Conservation (phyloP, 37 sponge, comb jelly and placozoan genomes). For the Spongia lamella region DNA sequence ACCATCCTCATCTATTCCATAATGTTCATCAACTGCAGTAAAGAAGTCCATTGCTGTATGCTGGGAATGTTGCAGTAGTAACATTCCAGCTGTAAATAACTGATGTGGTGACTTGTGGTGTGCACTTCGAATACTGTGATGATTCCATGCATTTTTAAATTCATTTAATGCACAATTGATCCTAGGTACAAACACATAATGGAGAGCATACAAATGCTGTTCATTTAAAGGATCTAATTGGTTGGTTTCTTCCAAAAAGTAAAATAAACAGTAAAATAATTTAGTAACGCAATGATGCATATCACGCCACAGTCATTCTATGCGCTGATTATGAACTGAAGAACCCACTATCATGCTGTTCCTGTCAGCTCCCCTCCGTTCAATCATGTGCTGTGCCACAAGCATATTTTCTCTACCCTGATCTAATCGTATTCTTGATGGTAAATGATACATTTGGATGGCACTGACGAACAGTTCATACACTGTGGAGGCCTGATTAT, state of each 20-base stretch:
- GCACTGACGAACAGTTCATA: constrained; percentile 20
- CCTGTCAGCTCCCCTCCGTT: constrained; percentile 13
- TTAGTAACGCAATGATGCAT: constrained; percentile 3
- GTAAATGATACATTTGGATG: constrained; percentile 12
- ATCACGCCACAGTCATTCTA: constrained; percentile 49
- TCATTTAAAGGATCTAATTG: constrained; percentile 27
- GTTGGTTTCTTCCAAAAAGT: constrained; percentile 19
- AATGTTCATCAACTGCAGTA: constrained; percentile 11
- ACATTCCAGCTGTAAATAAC: constrained; percentile 6
- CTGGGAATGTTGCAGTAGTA: too few species aligned
- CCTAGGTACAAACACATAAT: constrained; percentile 34
- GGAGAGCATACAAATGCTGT: constrained; percentile 26
- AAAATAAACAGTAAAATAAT: constrained; percentile 33
- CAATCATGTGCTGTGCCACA: constrained; percentile 34
- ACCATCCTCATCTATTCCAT: constrained; percentile 20
- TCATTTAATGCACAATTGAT: constrained; percentile 14
- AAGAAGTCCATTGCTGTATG: constrained; percentile 42
- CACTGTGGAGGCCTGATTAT: constrained; percentile 41
- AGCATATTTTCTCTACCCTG: constrained; percentile 42
- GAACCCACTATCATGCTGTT: constrained; percentile 35
- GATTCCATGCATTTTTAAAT: constrained; percentile 28
- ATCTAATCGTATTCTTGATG: constrained; percentile 49
- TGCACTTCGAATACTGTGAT: constrained; percentile 17
- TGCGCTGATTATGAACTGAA: too few species aligned
- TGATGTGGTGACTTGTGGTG: constrained; percentile 2